A percentile compares a stretch with the other conserved stretches of the same genome.
phyloP scores from a whole-genome alignment of 2,888 invertebrate genomes.

The Glyphotaelius pellucidus region DNA sequence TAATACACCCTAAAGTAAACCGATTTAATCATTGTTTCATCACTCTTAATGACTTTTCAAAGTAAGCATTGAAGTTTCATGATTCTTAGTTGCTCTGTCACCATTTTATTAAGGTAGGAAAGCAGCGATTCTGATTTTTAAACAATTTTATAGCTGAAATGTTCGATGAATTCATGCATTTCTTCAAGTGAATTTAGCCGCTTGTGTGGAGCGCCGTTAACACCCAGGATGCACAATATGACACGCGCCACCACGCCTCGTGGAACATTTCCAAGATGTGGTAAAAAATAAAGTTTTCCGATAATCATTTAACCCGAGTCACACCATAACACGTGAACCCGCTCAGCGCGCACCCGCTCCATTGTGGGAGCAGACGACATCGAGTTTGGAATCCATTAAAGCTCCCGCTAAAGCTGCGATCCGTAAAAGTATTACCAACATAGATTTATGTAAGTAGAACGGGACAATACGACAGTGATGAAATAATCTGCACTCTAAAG shows the following conservation, averaged over 20 bases:
- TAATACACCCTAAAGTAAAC: too few relatives aligned
- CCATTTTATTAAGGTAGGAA: too few relatives aligned
- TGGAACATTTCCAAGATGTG: background rate
- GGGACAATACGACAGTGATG: background rate
- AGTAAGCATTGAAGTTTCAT: too few relatives aligned
- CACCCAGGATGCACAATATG: background rate
- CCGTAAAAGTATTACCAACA: background rate
- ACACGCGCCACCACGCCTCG: background rate
- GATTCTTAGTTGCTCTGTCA: too few relatives aligned
- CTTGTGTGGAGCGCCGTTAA: background rate
- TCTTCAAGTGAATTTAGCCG: background rate
- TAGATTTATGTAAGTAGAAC: background rate
- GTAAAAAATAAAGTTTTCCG: background rate
- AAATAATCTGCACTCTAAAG: background rate
- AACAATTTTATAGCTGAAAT: too few relatives aligned
- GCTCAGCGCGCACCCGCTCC: background rate
- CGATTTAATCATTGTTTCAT: too few relatives aligned
- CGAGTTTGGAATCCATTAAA: background rate
- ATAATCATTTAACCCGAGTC: background rate
- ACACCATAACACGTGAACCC: background rate
- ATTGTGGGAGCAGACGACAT: background rate
- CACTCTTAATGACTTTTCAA: too few relatives aligned
- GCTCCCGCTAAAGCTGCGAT: background rate
- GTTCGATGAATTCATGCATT: too few relatives aligned
- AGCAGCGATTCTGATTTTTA: too few relatives aligned